phyloP scores from a whole-genome alignment of 1,140 invertebrate species.

The Magallana gigas region DNA sequence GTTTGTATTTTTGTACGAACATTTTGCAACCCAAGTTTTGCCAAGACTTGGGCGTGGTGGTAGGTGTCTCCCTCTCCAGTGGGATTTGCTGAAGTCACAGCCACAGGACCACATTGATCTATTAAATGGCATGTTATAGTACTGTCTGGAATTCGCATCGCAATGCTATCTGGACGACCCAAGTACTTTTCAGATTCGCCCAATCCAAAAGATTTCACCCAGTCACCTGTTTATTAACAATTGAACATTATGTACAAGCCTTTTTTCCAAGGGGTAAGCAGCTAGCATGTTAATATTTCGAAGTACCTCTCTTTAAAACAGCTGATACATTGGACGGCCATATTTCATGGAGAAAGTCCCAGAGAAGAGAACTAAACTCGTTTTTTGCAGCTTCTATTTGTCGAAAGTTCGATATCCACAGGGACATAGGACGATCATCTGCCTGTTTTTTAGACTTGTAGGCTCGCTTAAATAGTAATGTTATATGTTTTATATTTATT shows the following conservation, averaged over 20 bases:
- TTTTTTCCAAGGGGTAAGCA: no score
- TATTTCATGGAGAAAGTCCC: slow-evolving; percentile 71
- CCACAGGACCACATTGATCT: slow-evolving; percentile 69
- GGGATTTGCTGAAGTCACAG: slow-evolving; percentile 69
- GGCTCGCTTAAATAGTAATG: slow-evolving; percentile 61
- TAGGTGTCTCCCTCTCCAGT: slow-evolving; percentile 73
- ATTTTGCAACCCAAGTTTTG: slow-evolving; percentile 69
- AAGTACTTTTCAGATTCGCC: slow-evolving; percentile 65
- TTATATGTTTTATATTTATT: no score
- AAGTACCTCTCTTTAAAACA: slow-evolving; percentile 68
- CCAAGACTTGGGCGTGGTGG: slow-evolving; percentile 70
- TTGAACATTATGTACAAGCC: no score
- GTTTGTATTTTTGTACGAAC: slow-evolving; percentile 8
- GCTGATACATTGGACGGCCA: slow-evolving; percentile 71
- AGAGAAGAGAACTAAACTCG: slow-evolving; percentile 65
- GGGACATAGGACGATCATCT: slow-evolving; percentile 71
- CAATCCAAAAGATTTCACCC: slow-evolving; percentile 66
- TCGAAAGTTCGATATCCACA: slow-evolving; percentile 69
- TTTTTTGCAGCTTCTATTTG: slow-evolving; percentile 62
- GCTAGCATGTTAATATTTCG: no score
- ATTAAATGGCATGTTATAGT: slow-evolving; percentile 68
- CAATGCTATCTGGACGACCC: slow-evolving; percentile 71
- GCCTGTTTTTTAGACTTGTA: slow-evolving; percentile 70
- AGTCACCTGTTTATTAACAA: slow-evolving; percentile 58
- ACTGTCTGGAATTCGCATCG: slow-evolving; percentile 70